Conservation (phyloP, 2,888 invertebrate species). For the Cinara cedri region DNA sequence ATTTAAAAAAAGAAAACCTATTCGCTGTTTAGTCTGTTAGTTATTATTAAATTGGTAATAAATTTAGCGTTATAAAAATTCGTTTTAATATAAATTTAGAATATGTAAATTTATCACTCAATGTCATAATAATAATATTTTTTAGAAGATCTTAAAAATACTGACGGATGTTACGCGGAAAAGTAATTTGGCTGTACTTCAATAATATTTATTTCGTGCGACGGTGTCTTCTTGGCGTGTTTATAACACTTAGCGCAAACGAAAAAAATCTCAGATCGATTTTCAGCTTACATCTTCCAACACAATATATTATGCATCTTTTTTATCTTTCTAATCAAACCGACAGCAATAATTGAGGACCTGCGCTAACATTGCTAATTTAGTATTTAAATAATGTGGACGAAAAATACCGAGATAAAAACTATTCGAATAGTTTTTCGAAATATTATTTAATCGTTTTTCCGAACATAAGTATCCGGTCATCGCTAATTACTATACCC, state of each 20-base stretch:
- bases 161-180: background rate
- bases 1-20: too few species aligned
- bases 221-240: constrained; percentile 30
- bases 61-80: constrained; percentile 5
- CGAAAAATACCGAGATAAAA: too few species aligned
- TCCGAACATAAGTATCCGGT: too few species aligned
- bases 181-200: constrained; percentile 35
- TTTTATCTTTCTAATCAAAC: too few species aligned
- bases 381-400: too few species aligned
- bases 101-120: constrained; percentile 10
- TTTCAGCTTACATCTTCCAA: background rate
- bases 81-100: constrained; percentile 2
- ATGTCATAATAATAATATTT: background rate
- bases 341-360: too few species aligned
- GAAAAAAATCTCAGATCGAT: background rate
- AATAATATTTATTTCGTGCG: constrained; percentile 28
- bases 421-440: too few species aligned
- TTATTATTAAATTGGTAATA: background rate
- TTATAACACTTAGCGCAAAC: background rate
- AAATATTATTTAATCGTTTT: too few species aligned
- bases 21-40: too few species aligned
- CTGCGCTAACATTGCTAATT: too few species aligned
- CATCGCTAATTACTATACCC: too few species aligned
- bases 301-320: too few species aligned
- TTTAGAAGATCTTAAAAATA: constrained; percentile 23